Evolutionary conservation across 1,140 invertebrate genomes (phyloP).

Genomic region (Thalassaphorura encarpata): DNA sequence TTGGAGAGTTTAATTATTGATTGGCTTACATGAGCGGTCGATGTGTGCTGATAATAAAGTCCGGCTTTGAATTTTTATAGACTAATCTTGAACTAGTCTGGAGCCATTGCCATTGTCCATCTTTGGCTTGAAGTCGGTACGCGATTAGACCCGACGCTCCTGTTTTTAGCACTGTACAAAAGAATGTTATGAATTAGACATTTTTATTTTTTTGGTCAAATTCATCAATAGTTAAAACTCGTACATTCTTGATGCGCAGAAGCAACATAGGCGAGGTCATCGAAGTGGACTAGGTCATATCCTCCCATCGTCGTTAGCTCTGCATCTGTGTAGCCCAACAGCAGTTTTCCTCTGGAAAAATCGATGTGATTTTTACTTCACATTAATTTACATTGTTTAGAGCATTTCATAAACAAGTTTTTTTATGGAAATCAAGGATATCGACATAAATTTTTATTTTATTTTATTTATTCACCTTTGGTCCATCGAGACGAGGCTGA

Average conservation of each 20-base stretch:
- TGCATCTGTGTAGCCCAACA: constrained; percentile 84
- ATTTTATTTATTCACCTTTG: constrained; percentile 53
- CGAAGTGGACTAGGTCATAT: constrained; percentile 72
- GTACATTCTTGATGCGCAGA: constrained; percentile 98
- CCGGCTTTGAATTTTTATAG: constrained; percentile 98
- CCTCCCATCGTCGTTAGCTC: constrained; percentile 86
- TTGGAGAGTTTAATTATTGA: too few relatives aligned
- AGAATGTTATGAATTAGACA: constrained; percentile 18
- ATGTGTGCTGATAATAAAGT: constrained; percentile 97
- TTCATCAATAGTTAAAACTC: constrained; percentile 36
- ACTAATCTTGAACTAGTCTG: constrained; percentile 94
- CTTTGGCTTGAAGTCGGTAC: constrained; percentile 89
- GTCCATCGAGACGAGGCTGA: constrained; percentile 93
- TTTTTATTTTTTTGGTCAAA: too few relatives aligned
- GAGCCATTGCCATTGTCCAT: constrained; percentile 92
- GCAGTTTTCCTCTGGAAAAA: constrained; percentile 71
- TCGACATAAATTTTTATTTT: too few relatives aligned
- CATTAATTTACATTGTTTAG: neutral
- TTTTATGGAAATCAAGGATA: neutral
- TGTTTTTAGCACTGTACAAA: constrained; percentile 83
- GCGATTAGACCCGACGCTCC: constrained; percentile 97
- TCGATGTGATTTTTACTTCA: too few relatives aligned
- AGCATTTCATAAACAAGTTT: neutral
- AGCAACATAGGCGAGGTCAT: constrained; percentile 89
- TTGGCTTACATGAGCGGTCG: constrained; percentile 81